phyloP scores from a whole-genome alignment of 1,140 invertebrate genomes.

The Diorhabda carinulata region DNA sequence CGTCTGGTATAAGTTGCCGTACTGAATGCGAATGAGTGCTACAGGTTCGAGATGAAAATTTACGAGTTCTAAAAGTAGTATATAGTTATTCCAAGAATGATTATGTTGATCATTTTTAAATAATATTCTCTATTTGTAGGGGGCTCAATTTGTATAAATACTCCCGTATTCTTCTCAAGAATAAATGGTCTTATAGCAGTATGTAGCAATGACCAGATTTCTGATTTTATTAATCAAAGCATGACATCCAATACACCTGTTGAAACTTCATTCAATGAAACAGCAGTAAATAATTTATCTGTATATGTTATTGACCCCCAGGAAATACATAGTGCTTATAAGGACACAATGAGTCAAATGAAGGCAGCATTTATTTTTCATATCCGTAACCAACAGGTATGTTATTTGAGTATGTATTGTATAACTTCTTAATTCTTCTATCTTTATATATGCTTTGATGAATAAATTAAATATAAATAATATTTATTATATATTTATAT shows the following conservation, averaged over 20 bases:
- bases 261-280: conserved; percentile 33
- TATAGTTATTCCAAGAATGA: too few relatives aligned
- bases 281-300: conserved; percentile 54
- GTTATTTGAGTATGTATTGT: neutral
- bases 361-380: conserved; percentile 77
- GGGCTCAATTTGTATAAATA: conserved; percentile 59
- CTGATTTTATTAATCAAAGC: conserved; percentile 27
- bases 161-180: conserved; percentile 65
- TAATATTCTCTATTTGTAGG: conserved; percentile 48
- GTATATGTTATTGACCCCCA: conserved; percentile 69
- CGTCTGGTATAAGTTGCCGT: too few relatives aligned
- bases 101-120: too few relatives aligned
- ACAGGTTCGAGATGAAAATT: too few relatives aligned
- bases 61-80: too few relatives aligned
- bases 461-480: neutral
- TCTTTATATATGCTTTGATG: neutral
- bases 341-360: conserved; percentile 63
- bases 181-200: conserved; percentile 63
- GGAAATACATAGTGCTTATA: conserved; percentile 61
- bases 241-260: conserved; percentile 17
- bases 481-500: neutral
- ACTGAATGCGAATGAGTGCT: too few relatives aligned
- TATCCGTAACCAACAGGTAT: conserved; percentile 52
- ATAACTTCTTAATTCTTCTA: too few relatives aligned
- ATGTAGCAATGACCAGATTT: conserved; percentile 44